A percentile compares a stretch with the other conserved stretches of the same genome.
Evolutionary conservation across 2,797 vertebrate species (phyloP).

Genomic region (Arnoldichthys spilopterus): DNA sequence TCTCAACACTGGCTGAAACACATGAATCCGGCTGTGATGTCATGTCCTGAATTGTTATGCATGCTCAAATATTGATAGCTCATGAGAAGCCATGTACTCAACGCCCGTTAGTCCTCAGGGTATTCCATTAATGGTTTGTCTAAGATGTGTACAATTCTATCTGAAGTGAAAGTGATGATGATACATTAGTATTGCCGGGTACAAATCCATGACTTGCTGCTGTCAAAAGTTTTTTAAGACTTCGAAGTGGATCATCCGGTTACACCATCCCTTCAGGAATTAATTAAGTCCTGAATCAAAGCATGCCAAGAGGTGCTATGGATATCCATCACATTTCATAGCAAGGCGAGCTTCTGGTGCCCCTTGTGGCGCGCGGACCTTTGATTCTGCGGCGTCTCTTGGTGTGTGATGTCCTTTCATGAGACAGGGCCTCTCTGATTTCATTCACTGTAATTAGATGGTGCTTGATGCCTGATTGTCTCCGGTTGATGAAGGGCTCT

Average conservation of each 20-base stretch:
- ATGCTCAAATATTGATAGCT: slow-evolving; percentile 11
- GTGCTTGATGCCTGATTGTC: slow-evolving; percentile 52
- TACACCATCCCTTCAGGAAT: slow-evolving; percentile 68
- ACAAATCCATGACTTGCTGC: slow-evolving; percentile 37
- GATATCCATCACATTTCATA: slow-evolving; percentile 54
- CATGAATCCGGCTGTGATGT: background rate
- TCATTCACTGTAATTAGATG: slow-evolving; percentile 53
- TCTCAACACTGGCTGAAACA: slow-evolving; percentile 12
- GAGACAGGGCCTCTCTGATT: slow-evolving; percentile 49
- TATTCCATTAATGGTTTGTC: slow-evolving; percentile 25
- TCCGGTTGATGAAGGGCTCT: slow-evolving; percentile 46
- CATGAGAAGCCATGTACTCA: background rate
- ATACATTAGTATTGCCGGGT: slow-evolving; percentile 24
- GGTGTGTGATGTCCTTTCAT: slow-evolving; percentile 55
- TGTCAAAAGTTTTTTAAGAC: slow-evolving; percentile 53
- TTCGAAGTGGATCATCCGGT: slow-evolving; percentile 49
- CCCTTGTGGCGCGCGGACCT: slow-evolving; percentile 61
- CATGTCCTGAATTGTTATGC: slow-evolving; percentile 18
- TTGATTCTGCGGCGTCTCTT: slow-evolving; percentile 65
- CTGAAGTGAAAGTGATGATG: slow-evolving; percentile 34
- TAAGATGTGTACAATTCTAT: slow-evolving; percentile 36
- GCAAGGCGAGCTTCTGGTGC: slow-evolving; percentile 42
- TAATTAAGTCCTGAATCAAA: slow-evolving; percentile 77
- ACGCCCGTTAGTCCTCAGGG: background rate
- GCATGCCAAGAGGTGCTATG: slow-evolving; percentile 55